Evolutionary conservation across 2,113 vertebrate genomes (phyloP), one percentile per base, ranked within the genome.

Genomic region (Centropristis striata): DNA sequence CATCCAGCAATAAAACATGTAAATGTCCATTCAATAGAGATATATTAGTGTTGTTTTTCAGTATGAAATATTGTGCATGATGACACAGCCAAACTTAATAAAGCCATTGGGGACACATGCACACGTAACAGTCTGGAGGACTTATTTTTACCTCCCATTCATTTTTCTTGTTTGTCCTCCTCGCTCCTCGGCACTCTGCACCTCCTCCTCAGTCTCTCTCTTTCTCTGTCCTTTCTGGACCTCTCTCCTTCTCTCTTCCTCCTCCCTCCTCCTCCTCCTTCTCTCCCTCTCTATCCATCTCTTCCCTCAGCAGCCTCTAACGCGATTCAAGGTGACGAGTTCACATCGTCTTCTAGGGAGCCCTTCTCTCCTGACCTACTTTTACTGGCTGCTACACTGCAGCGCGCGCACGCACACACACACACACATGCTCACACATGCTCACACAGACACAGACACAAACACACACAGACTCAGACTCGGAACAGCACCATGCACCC

Each of bases 251-350:
- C 55, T 27, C 69, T 60, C 15, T 39, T 68, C 44, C 42, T 32
- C 6, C 23, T 37, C 66, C 44, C 51, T 53, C 32, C 36, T 59
- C 57, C 71, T 25, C 66, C 59, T 55, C 53, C 67, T 72, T 51
- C 57, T 78, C 57, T 58, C 76, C 71, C 78, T 78, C 85, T 82
- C 75, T 78, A 71, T 49, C 78, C 68, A 75, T 78, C 69, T 76
- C 82, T 71, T 71, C 74, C 78, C 23, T 90, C 84, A 86, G 66
- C 76, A 84, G 88, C 42, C 50, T 95, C 94, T 92, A 89, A 93
- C 94, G 89, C 93, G 91, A 95, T 96, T 91, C 84, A 93, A 96
- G 95, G 95, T 97, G 95, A 96, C 93, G 95, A 96, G 96, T 97
- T 97, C 95, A 93, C 88, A 93, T 92, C 94, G 90, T 93, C 90